These are phyloP conservation scores for Neopipo cinnamomea DNA, from an alignment of 2,113 vertebrate species.

Conservation along the genomic window DNA sequence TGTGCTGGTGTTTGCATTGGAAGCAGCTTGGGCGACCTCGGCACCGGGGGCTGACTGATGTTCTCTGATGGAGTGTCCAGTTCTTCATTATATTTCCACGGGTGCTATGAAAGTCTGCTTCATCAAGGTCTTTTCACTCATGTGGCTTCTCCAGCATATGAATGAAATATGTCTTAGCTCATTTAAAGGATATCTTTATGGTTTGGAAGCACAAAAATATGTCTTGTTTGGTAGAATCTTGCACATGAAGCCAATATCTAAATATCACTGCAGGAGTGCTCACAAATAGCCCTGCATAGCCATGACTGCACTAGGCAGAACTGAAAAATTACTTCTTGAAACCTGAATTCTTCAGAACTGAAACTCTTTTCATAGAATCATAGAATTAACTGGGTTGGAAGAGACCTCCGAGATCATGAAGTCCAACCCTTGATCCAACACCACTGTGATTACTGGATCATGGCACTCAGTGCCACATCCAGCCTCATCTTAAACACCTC, in stretches of 20 bases:
- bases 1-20: neutral
- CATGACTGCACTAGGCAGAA: neutral
- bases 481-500: no score
- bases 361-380: neutral
- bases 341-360: neutral
- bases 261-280: neutral
- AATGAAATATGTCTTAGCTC: neutral
- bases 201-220: neutral
- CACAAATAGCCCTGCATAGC: neutral
- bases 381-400: no score
- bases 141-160: neutral
- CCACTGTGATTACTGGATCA: no score
- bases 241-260: neutral
- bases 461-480: no score
- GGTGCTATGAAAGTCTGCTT: neutral
- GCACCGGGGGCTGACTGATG: neutral
- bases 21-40: neutral
- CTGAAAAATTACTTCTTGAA: neutral
- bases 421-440: no score
- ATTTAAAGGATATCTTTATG: neutral
- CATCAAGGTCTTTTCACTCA: neutral
- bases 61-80: neutral
- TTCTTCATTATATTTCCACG: neutral
- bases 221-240: neutral
- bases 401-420: no score